Evolutionary conservation across 1,140 invertebrate species (phyloP).

Genomic region (Hormaphis cornu): DNA sequence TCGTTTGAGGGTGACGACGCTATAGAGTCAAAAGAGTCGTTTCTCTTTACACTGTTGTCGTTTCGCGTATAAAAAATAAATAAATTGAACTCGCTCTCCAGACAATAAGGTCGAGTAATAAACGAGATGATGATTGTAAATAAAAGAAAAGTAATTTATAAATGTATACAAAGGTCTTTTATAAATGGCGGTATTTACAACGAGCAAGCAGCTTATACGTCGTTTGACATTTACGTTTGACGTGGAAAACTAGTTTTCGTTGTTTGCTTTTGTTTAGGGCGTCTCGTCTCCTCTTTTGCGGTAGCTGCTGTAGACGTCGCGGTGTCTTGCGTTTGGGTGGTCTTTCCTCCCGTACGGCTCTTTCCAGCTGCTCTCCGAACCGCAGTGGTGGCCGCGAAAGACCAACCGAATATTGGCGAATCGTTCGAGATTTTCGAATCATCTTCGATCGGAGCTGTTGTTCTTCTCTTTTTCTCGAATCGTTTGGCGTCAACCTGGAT

Average conservation of each 20-base stretch:
- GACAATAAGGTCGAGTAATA: conserved; percentile 27
- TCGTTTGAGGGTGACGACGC: background rate
- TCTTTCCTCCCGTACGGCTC: too few species aligned
- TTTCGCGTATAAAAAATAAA: conserved; percentile 32
- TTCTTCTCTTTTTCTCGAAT: too few species aligned
- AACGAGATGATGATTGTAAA: conserved; percentile 26
- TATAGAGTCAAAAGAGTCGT: background rate
- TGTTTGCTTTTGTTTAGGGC: conserved; percentile 20
- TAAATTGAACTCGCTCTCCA: conserved; percentile 9
- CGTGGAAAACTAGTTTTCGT: conserved; percentile 30
- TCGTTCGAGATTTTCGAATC: too few species aligned
- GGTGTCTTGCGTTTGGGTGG: too few species aligned
- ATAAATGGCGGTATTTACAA: conserved; percentile 27
- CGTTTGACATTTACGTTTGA: conserved; percentile 31
- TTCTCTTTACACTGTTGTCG: conserved; percentile 32
- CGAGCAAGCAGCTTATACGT: conserved; percentile 16
- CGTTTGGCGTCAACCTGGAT: too few species aligned
- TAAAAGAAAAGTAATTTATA: conserved; percentile 26
- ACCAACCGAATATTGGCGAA: too few species aligned
- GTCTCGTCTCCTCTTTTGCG: background rate
- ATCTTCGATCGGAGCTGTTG: too few species aligned
- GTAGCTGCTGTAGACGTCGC: too few species aligned
- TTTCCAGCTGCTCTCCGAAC: too few species aligned
- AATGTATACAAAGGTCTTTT: background rate
- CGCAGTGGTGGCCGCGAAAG: too few species aligned